Base-by-base conservation (phyloP, 1,140 invertebrate species). In the Drosophila mayri region DNA sequence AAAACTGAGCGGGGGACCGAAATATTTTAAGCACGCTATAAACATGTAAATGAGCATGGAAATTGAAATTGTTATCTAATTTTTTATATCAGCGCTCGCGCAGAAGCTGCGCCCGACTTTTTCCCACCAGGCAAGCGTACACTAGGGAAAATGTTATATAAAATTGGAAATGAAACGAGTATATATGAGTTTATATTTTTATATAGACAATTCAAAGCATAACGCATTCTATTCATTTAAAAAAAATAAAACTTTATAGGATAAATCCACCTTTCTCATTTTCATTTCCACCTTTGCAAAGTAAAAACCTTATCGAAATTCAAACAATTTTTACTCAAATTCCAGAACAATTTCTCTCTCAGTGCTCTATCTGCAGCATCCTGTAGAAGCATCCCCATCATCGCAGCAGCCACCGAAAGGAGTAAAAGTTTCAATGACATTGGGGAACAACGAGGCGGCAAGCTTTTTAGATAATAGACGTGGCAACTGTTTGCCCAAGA, bases 31-130 rank as follows among this genome's bases (percentile, higher is more conserved):
- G 86, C 85, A 85, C 82, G 81, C 85, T 86, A 91, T 91, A 90
- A 90, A 86, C 81, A 91, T 91, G 90, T 91, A 91, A 91, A 91
- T 91, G 85, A 91, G 90, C 78, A 81, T 90, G 90, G 90, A 91
- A 91, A 91, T 91, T 91, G 90, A 91, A 91, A 91, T 90, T 91
- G 81, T 91, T 91, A 91, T 91, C 90, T 90, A 90, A 90, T 90
- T 86, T 90, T 88, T 90, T 86, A 91, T 88, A 91, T 91, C 84
- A 90, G 78, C 74, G 57, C 60, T 59, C 61, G 76, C 82, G 79
- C 75, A 65, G 67, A 76, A 87, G 86, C 78, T 68, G 66, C 47
- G 66, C 38, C 47, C 47, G 40, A 55, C 38, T 44, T 50, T 54
- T 70, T 66, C n/a, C 47, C 47, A 55, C 14, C 50, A 46, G 66